Conservation (phyloP, 2,888 invertebrate species). For the Campaea margaritaria region DNA sequence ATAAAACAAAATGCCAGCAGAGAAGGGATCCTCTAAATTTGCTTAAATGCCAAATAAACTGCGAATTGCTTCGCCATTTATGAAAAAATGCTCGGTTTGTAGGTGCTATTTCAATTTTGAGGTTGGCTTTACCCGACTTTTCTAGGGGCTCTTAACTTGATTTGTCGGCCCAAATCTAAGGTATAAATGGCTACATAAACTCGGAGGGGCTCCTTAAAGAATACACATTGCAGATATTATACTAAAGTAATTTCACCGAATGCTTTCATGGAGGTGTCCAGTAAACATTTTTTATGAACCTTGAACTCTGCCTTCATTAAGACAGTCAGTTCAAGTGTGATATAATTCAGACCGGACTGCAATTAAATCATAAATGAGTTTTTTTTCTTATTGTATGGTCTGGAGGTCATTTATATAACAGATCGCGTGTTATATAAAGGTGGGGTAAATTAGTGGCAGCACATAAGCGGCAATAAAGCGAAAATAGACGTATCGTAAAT, state of each 20-base stretch:
- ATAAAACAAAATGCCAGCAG: slow-evolving; percentile 84
- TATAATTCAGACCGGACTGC: slow-evolving; percentile 35
- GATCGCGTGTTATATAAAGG: slow-evolving; percentile 58
- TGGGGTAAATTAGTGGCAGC: slow-evolving; percentile 56
- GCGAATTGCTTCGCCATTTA: slow-evolving; percentile 82
- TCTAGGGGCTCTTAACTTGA: slow-evolving; percentile 28
- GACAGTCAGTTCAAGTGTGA: slow-evolving; percentile 13
- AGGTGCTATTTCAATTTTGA: slow-evolving; percentile 41
- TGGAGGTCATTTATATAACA: slow-evolving; percentile 53
- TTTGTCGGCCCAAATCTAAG: slow-evolving; percentile 20
- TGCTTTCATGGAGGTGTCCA: too few species aligned
- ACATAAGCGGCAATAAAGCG: slow-evolving; percentile 62
- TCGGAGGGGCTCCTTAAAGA: slow-evolving; percentile 6
- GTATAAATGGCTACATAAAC: slow-evolving; percentile 18
- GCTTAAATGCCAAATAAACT: slow-evolving; percentile 84
- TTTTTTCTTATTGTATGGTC: slow-evolving; percentile 44
- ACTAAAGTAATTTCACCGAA: too few species aligned
- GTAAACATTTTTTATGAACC: neutral
- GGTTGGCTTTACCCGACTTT: slow-evolving; percentile 26
- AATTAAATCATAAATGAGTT: slow-evolving; percentile 51
- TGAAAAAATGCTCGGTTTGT: slow-evolving; percentile 66
- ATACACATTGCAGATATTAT: too few species aligned
- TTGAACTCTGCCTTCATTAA: slow-evolving; percentile 1
- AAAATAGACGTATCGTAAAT: slow-evolving; percentile 69
- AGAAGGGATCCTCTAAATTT: slow-evolving; percentile 80